These are phyloP conservation scores for Drosophila infuscata DNA, from an alignment of 2,888 invertebrate species.

Conservation along the genomic window DNA sequence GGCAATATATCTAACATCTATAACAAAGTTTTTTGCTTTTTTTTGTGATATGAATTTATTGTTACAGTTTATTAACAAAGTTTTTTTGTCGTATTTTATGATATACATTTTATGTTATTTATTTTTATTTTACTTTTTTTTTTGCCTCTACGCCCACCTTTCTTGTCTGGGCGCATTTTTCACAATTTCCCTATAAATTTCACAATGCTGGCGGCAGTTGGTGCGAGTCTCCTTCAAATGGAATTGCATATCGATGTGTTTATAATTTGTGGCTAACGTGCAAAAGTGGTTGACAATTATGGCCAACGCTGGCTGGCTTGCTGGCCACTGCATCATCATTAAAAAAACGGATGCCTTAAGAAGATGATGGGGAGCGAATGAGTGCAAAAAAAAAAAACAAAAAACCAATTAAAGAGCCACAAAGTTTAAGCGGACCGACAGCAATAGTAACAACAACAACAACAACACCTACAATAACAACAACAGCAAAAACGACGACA, in stretches of 20 bases:
- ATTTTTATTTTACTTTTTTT: background rate
- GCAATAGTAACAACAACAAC: conserved; percentile 38
- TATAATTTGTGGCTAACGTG: conserved; percentile 76
- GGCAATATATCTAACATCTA: background rate
- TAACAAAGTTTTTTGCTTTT: background rate
- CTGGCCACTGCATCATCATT: conserved; percentile 70
- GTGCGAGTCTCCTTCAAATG: conserved; percentile 25
- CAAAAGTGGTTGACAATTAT: conserved; percentile 76
- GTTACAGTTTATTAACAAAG: background rate
- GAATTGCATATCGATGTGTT: conserved; percentile 61
- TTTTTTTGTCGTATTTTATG: background rate
- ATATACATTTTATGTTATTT: background rate
- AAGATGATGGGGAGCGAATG: conserved; percentile 62
- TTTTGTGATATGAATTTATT: background rate
- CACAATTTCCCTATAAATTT: conserved; percentile 20
- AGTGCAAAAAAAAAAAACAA: conserved; percentile 46
- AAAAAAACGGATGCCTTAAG: conserved; percentile 71
- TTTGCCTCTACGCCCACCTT: background rate
- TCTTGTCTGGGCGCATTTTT: background rate
- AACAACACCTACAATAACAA: conserved; percentile 30
- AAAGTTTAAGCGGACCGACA: conserved; percentile 73
- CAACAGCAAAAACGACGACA: conserved; percentile 23
- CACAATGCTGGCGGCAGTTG: conserved; percentile 1
- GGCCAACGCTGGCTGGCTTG: conserved; percentile 43
- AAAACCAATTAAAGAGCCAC: conserved; percentile 80